Evolutionary conservation across 2,113 vertebrate species (phyloP).

Genomic region (Ciconia stormi): DNA sequence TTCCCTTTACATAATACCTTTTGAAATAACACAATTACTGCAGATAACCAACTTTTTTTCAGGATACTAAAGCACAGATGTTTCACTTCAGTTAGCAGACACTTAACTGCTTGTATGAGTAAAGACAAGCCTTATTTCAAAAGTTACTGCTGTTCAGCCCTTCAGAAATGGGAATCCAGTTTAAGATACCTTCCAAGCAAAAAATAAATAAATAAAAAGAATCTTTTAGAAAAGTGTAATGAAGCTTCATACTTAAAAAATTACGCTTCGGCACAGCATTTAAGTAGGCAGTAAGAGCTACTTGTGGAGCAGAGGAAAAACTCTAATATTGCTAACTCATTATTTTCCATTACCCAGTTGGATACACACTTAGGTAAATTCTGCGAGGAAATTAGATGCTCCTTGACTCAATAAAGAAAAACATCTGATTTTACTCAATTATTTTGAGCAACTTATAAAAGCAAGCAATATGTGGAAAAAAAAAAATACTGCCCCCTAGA

Average conservation of each 20-base stretch:
- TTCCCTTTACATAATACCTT: background rate
- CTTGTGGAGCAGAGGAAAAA: background rate
- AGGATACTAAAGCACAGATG: background rate
- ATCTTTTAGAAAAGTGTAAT: background rate
- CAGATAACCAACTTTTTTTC: background rate
- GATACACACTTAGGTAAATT: slow-evolving; percentile 3
- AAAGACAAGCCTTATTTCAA: background rate
- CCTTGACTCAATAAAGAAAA: slow-evolving; percentile 3
- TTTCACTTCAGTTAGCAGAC: background rate
- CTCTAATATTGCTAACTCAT: background rate
- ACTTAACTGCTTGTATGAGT: background rate
- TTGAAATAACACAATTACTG: background rate
- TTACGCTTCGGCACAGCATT: background rate
- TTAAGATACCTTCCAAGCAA: background rate
- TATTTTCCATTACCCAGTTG: slow-evolving; percentile 27
- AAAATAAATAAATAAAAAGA: background rate
- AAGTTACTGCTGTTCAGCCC: background rate
- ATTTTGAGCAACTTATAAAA: background rate
- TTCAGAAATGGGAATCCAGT: background rate
- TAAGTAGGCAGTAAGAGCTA: background rate
- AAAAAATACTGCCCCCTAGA: background rate
- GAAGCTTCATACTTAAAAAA: background rate
- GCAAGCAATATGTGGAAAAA: background rate
- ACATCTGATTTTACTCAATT: background rate
- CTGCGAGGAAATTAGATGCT: slow-evolving; percentile 1